Conservation (phyloP, 1,140 invertebrate genomes). For the Trinorchestia longiramus region DNA sequence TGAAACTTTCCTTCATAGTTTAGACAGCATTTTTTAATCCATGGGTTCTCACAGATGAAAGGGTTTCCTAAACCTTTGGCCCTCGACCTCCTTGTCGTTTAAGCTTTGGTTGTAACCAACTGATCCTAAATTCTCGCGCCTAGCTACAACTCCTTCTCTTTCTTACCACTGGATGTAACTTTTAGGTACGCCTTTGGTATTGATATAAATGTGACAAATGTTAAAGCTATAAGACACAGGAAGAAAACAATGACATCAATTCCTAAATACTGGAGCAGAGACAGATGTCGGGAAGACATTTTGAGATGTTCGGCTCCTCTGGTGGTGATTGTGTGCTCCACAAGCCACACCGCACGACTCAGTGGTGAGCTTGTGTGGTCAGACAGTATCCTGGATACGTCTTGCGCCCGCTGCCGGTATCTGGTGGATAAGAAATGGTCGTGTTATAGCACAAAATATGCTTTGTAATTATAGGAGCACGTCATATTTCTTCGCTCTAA, state of each 20-base stretch:
- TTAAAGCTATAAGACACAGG: background rate
- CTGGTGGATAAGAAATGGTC: constrained; percentile 31
- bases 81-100: no score
- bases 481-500: background rate
- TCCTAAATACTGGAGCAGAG: constrained; percentile 64
- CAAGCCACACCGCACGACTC: constrained; percentile 61
- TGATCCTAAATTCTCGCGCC: background rate
- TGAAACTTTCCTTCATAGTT: no score
- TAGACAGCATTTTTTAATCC: no score
- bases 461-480: background rate
- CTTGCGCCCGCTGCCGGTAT: constrained; percentile 58
- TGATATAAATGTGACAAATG: background rate
- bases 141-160: background rate
- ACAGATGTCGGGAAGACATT: constrained; percentile 61
- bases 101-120: background rate
- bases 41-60: no score
- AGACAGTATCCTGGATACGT: constrained; percentile 47
- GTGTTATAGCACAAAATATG: background rate
- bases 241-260: constrained; percentile 60
- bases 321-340: constrained; percentile 63
- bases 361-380: constrained; percentile 55
- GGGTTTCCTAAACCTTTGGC: no score
- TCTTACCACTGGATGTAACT: background rate
- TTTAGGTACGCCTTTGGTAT: background rate
- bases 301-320: constrained; percentile 60